Evolutionary conservation across 2,113 vertebrate species (phyloP).

Genomic region (Lipophrys pholis): DNA sequence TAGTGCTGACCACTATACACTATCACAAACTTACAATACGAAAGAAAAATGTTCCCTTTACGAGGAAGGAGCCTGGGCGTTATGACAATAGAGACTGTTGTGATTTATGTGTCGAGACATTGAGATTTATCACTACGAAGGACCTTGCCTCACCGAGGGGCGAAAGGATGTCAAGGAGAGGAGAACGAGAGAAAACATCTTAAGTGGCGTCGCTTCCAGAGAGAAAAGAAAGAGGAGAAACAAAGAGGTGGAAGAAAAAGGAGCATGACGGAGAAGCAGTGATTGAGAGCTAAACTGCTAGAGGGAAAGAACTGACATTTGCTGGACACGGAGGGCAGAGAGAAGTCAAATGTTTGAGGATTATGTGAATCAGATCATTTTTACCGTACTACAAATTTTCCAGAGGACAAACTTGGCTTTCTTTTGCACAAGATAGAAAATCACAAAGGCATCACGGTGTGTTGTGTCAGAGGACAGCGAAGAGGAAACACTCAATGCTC

Average conservation of each 20-base stretch:
- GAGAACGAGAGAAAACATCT: constrained; percentile 26
- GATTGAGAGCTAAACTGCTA: constrained; percentile 39
- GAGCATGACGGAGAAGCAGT: constrained; percentile 27
- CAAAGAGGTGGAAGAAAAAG: constrained; percentile 31
- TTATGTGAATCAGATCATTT: constrained; percentile 4
- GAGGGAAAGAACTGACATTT: constrained; percentile 52
- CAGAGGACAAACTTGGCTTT: background rate
- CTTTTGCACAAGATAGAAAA: constrained; percentile 34
- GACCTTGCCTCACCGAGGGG: constrained; percentile 3
- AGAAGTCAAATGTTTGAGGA: constrained; percentile 9
- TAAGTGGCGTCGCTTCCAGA: constrained; percentile 6
- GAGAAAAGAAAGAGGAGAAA: constrained; percentile 23
- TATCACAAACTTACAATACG: background rate
- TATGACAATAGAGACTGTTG: constrained; percentile 8
- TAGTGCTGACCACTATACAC: too few species aligned
- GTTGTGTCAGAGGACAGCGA: constrained; percentile 45
- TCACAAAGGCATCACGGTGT: constrained; percentile 27
- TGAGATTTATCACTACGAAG: constrained; percentile 38
- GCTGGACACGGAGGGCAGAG: constrained; percentile 6
- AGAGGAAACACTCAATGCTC: constrained; percentile 43
- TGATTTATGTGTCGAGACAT: constrained; percentile 22
- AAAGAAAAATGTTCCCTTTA: background rate
- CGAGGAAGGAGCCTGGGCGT: background rate
- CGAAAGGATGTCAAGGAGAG: constrained; percentile 6
- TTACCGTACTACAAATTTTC: background rate